phyloP scores from a whole-genome alignment of 2,888 invertebrate genomes.

The Meteorus colon region DNA sequence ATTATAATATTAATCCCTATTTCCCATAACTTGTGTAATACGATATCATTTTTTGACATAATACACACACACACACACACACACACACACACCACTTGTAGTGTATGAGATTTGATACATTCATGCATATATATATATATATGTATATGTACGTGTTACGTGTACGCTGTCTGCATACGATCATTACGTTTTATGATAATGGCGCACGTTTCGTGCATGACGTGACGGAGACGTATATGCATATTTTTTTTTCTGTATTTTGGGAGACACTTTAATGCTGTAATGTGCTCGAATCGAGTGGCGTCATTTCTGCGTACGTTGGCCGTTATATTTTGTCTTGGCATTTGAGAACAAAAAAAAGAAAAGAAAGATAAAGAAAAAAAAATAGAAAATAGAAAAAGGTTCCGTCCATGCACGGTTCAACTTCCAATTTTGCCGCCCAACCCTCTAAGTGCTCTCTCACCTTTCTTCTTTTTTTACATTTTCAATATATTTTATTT shows the following conservation, averaged over 20 bases:
- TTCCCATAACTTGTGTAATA: conserved; percentile 56
- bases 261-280: conserved; percentile 10
- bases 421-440: conserved; percentile 20
- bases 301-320: conserved; percentile 5
- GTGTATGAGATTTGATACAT: conserved; percentile 54
- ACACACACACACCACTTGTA: conserved; percentile 61
- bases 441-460: not conserved
- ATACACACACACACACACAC: conserved; percentile 40
- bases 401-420: conserved; percentile 25
- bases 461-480: not conserved
- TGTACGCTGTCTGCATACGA: conserved; percentile 63
- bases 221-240: not conserved
- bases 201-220: conserved; percentile 18
- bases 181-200: conserved; percentile 58
- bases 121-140: conserved; percentile 39
- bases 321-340: conserved; percentile 24
- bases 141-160: conserved; percentile 37
- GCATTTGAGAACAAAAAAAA: conserved; percentile 41
- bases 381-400: conserved; percentile 39
- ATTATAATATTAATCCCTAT: conserved; percentile 44
- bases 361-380: conserved; percentile 21
- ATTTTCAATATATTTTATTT: not conserved
- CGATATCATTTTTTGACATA: conserved; percentile 48
- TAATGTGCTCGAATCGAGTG: conserved; percentile 30
- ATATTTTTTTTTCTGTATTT: not conserved